These are phyloP conservation scores for Melanocharis versteri DNA, from an alignment of 2,113 vertebrate species.

Conservation along the genomic window DNA sequence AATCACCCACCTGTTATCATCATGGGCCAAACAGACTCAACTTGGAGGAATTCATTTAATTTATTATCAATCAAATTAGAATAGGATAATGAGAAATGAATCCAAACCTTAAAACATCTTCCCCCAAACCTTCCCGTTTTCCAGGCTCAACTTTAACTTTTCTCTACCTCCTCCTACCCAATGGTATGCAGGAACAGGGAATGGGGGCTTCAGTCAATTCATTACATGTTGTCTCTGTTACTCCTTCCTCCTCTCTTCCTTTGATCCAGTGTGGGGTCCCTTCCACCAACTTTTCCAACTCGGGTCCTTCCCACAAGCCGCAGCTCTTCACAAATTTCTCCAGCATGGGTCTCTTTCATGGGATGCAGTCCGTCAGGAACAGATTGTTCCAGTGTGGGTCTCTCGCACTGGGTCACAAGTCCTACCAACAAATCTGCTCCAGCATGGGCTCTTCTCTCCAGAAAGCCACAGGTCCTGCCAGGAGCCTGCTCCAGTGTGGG, in stretches of 20 bases:
- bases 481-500: background rate
- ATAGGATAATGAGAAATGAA: background rate
- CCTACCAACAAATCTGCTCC: background rate
- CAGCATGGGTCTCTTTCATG: background rate
- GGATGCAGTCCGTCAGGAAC: background rate
- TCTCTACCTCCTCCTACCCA: background rate
- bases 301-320: background rate
- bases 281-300: background rate
- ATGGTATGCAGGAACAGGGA: background rate
- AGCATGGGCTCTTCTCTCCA: background rate
- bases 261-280: background rate
- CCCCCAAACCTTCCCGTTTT: background rate
- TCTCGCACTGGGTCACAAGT: background rate
- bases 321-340: background rate
- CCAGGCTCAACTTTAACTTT: background rate
- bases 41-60: background rate
- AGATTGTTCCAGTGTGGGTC: background rate
- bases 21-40: accelerated
- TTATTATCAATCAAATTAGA: background rate
- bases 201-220: background rate
- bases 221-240: background rate
- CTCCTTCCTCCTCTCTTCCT: background rate
- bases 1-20: background rate
- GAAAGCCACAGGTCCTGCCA: background rate
- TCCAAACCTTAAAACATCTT: background rate